Evolutionary conservation across 2,888 invertebrate species (phyloP).

Genomic region (Rugalucina vietnamica): DNA sequence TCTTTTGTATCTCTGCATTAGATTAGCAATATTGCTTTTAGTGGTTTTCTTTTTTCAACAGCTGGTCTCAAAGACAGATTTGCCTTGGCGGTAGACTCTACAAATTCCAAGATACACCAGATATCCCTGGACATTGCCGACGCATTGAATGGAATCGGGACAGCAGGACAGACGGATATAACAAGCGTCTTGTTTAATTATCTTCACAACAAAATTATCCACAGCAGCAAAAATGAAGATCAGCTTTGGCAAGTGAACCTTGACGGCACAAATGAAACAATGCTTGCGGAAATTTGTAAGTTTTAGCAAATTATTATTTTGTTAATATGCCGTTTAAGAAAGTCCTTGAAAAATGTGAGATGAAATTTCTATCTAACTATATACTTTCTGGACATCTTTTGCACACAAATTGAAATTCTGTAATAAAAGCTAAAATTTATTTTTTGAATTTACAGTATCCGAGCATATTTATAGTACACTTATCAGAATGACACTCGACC

Average conservation of each 20-base stretch:
- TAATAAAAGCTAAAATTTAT: too few relatives aligned
- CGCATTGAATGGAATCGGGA: conserved; percentile 11
- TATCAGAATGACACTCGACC: conserved; percentile 43
- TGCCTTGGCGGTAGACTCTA: conserved; percentile 43
- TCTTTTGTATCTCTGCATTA: too few relatives aligned
- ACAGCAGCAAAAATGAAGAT: conserved; percentile 19
- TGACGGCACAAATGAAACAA: conserved; percentile 37
- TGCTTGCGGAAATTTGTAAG: conserved; percentile 33
- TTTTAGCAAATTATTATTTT: too few relatives aligned
- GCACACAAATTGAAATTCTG: too few relatives aligned
- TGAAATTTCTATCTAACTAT: too few relatives aligned
- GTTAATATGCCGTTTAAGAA: too few relatives aligned
- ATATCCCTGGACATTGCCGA: conserved; percentile 35
- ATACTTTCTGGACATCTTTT: too few relatives aligned
- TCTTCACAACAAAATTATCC: conserved; percentile 24
- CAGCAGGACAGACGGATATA: not conserved
- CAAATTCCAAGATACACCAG: conserved; percentile 38
- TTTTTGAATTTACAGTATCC: too few relatives aligned
- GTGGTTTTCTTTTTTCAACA: too few relatives aligned
- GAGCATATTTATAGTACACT: conserved; percentile 24
- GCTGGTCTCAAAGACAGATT: conserved; percentile 40
- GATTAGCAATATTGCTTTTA: too few relatives aligned
- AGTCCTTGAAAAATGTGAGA: too few relatives aligned
- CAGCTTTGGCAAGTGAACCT: conserved; percentile 42
- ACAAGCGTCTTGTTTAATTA: conserved; percentile 50